phyloP scores from a whole-genome alignment of 2,113 vertebrate genomes.

The Proteles cristata region DNA sequence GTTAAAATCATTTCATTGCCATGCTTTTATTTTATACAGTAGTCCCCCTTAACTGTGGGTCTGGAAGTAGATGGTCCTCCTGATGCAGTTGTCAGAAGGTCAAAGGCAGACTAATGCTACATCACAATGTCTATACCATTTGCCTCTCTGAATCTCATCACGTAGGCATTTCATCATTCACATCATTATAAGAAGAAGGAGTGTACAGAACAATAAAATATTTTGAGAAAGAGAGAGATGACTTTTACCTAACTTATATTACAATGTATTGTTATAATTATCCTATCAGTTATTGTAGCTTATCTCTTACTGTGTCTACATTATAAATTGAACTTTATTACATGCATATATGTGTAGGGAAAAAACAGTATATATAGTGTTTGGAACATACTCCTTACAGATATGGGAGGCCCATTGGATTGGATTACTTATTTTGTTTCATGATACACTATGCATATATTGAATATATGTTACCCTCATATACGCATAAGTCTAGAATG shows the following conservation, averaged over 20 bases:
- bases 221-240: background rate
- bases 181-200: background rate
- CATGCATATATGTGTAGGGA: background rate
- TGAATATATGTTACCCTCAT: background rate
- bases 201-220: background rate
- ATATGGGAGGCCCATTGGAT: background rate
- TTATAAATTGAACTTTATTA: background rate
- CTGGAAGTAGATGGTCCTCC: background rate
- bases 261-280: background rate
- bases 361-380: background rate
- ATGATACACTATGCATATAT: background rate
- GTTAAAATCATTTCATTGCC: background rate
- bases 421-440: background rate
- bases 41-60: background rate
- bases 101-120: background rate
- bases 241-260: background rate
- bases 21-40: background rate
- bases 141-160: background rate
- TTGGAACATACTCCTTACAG: background rate
- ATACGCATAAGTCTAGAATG: background rate
- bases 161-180: background rate
- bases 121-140: background rate
- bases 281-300: background rate
- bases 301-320: background rate
- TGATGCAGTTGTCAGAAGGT: background rate